Conservation (phyloP, 2,797 vertebrate genomes). For the Gymnocypris eckloni region DNA sequence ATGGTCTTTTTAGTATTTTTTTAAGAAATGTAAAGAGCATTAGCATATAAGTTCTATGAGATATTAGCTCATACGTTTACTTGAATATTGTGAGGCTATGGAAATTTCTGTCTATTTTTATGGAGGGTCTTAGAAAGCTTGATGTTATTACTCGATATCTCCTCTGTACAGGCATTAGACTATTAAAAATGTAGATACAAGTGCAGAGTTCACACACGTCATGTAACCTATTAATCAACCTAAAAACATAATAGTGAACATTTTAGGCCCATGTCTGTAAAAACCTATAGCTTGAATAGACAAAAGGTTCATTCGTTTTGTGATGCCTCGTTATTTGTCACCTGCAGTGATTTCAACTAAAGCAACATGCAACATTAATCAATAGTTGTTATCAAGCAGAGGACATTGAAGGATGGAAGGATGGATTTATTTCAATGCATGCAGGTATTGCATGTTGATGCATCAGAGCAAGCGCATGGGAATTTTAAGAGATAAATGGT, state of each 20-base stretch:
- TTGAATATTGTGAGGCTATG: slow-evolving; percentile 41
- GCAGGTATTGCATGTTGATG: slow-evolving; percentile 49
- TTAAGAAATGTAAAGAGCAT: slow-evolving; percentile 30
- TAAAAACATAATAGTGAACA: slow-evolving; percentile 39
- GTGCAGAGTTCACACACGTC: slow-evolving; percentile 36
- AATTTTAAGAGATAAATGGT: slow-evolving; percentile 28
- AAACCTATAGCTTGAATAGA: slow-evolving; percentile 47
- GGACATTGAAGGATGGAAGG: slow-evolving; percentile 24
- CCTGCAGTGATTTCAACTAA: slow-evolving; percentile 42
- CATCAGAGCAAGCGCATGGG: slow-evolving; percentile 48
- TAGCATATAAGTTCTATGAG: slow-evolving; percentile 37
- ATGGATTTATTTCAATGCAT: slow-evolving; percentile 45
- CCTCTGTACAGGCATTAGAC: slow-evolving; percentile 37
- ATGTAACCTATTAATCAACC: slow-evolving; percentile 39
- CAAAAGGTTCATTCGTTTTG: slow-evolving; percentile 35
- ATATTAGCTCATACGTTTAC: slow-evolving; percentile 43
- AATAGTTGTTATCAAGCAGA: slow-evolving; percentile 14
- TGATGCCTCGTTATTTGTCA: slow-evolving; percentile 42
- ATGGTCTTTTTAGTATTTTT: slow-evolving; percentile 43
- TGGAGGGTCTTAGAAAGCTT: slow-evolving; percentile 36
- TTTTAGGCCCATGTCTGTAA: slow-evolving; percentile 47
- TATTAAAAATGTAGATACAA: slow-evolving; percentile 44
- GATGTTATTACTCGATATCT: slow-evolving; percentile 29
- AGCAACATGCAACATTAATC: slow-evolving; percentile 25
- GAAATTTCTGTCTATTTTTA: slow-evolving; percentile 43